Conservation (phyloP, 2,888 invertebrate species). For the Abrostola tripartita region DNA sequence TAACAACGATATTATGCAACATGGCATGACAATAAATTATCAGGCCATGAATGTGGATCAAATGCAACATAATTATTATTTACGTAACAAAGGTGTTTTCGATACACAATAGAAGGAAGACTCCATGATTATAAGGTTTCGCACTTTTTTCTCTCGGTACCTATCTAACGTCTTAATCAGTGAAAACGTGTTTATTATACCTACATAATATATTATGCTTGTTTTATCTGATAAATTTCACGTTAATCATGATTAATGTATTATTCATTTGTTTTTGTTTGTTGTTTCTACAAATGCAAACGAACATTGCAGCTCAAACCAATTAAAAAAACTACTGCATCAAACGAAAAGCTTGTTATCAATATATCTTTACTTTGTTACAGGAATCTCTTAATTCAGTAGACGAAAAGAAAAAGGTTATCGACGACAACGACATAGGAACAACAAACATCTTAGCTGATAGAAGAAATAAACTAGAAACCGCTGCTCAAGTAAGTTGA, state of each 20-base stretch:
- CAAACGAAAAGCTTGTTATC: too few species aligned
- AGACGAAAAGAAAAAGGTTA: conserved; percentile 82
- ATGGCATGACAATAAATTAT: conserved; percentile 59
- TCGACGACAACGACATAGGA: conserved; percentile 80
- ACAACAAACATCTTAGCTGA: conserved; percentile 81
- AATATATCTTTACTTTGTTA: conserved; percentile 61
- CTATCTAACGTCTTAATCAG: conserved; percentile 28
- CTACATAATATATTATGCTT: neutral
- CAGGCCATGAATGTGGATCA: conserved; percentile 63
- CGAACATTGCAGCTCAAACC: too few species aligned
- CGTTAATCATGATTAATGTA: too few species aligned
- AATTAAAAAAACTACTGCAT: too few species aligned
- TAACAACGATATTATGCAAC: conserved; percentile 46
- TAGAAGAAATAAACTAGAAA: conserved; percentile 86
- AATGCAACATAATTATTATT: conserved; percentile 47
- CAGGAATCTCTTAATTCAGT: conserved; percentile 83
- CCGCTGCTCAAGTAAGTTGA: conserved; percentile 86
- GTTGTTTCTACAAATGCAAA: too few species aligned
- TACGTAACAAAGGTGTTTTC: conserved; percentile 64
- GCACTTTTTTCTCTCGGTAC: conserved; percentile 30
- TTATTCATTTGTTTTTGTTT: too few species aligned
- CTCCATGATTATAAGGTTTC: conserved; percentile 42
- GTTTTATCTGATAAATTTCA: too few species aligned
- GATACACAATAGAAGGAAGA: conserved; percentile 57
- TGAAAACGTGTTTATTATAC: conserved; percentile 14